These are phyloP conservation scores for Euthynnus affinis DNA, from an alignment of 2,797 vertebrate genomes.

Conservation along the genomic window DNA sequence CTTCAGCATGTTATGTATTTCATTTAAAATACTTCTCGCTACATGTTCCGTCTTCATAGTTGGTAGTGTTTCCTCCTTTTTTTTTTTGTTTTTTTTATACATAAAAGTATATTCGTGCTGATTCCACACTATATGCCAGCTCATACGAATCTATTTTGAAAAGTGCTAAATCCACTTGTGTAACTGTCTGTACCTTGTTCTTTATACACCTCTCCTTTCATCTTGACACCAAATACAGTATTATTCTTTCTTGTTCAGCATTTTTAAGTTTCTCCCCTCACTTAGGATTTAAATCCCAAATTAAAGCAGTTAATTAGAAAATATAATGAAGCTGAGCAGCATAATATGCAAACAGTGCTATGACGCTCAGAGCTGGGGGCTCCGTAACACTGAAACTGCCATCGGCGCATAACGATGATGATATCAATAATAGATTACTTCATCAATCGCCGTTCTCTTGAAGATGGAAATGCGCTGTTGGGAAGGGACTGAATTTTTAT, in stretches of 20 bases:
- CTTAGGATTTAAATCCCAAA: slow-evolving; percentile 83
- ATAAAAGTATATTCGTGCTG: slow-evolving; percentile 75
- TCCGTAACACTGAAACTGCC: slow-evolving; percentile 76
- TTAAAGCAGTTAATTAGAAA: slow-evolving; percentile 85
- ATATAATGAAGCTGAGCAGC: slow-evolving; percentile 85
- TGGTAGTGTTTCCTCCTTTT: slow-evolving; percentile 2
- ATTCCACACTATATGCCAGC: slow-evolving; percentile 67
- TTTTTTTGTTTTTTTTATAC: slow-evolving; percentile 36
- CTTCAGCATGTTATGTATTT: slow-evolving; percentile 70
- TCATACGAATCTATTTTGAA: slow-evolving; percentile 66
- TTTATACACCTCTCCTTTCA: slow-evolving; percentile 73
- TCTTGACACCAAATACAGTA: slow-evolving; percentile 70
- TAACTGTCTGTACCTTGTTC: slow-evolving; percentile 57
- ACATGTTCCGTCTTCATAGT: slow-evolving; percentile 54
- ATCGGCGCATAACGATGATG: slow-evolving; percentile 80
- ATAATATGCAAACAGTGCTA: slow-evolving; percentile 83
- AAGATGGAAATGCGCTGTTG: slow-evolving; percentile 83
- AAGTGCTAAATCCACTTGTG: slow-evolving; percentile 64
- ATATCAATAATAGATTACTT: slow-evolving; percentile 86
- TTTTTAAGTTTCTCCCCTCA: slow-evolving; percentile 74
- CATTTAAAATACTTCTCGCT: slow-evolving; percentile 65
- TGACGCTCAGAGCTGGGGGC: slow-evolving; percentile 78
- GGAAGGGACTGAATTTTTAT: slow-evolving; percentile 77
- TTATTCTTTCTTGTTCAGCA: slow-evolving; percentile 82
- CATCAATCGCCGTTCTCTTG: slow-evolving; percentile 83